Evolutionary conservation across 1,140 invertebrate species (phyloP).

Genomic region (Zaprionus kolodkinae): DNA sequence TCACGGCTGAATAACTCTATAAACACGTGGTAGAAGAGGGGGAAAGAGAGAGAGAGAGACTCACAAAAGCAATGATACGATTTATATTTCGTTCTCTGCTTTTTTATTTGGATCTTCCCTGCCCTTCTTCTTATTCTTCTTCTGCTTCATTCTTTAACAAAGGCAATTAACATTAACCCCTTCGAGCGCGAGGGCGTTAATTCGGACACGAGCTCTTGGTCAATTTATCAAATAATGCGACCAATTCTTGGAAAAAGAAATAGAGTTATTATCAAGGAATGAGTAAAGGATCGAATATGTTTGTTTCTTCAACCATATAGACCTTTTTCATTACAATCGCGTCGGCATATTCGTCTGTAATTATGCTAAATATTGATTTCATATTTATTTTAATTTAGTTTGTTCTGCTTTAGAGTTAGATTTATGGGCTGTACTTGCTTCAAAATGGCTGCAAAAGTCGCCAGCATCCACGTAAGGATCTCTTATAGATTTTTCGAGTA

Average conservation of each 20-base stretch:
- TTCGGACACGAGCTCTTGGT: constrained; percentile 76
- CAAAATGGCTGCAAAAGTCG: not conserved
- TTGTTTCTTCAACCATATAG: constrained; percentile 24
- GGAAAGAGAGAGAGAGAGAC: not conserved
- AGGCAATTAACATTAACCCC: constrained; percentile 78
- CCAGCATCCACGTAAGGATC: too few species aligned
- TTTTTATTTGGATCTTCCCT: constrained; percentile 14
- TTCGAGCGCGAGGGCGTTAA: constrained; percentile 72
- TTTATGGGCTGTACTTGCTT: not conserved
- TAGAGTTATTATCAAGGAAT: constrained; percentile 60
- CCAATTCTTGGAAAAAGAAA: constrained; percentile 68
- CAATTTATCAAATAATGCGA: constrained; percentile 76
- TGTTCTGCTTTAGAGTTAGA: constrained; percentile 6
- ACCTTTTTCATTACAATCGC: not conserved
- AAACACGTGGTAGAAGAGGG: constrained; percentile 63
- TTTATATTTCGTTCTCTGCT: constrained; percentile 28
- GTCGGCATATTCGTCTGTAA: constrained; percentile 48
- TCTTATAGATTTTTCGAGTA: not conserved
- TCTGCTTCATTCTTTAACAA: constrained; percentile 15
- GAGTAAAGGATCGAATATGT: constrained; percentile 8
- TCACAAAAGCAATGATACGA: not conserved
- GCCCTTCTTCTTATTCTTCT: not conserved
- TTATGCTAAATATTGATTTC: constrained; percentile 69
- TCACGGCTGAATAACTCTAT: constrained; percentile 61
- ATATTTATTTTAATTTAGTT: constrained; percentile 20